phyloP scores from a whole-genome alignment of 2,888 invertebrate genomes.

The Micropterix aruncella region DNA sequence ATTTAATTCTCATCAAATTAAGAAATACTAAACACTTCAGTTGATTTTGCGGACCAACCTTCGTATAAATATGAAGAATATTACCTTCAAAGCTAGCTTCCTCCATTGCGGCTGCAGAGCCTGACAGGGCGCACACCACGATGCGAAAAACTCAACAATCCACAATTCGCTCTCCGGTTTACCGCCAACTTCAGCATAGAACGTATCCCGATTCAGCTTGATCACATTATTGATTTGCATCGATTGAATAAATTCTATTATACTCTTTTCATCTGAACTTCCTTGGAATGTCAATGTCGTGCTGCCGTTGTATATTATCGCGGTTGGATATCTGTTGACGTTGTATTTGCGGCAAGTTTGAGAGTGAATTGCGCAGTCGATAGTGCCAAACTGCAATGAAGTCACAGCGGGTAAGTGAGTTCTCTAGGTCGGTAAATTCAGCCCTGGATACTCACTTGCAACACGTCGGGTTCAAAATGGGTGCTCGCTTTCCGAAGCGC shows the following conservation, averaged over 20 bases:
- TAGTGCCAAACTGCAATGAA: constrained; percentile 46
- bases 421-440: not conserved
- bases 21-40: constrained; percentile 2
- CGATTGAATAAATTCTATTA: constrained; percentile 52
- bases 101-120: constrained; percentile 53
- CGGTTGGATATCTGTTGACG: constrained; percentile 54
- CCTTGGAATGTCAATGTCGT: constrained; percentile 40
- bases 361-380: constrained; percentile 52
- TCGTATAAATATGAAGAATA: constrained; percentile 3
- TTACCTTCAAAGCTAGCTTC: constrained; percentile 41
- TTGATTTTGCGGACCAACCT: constrained; percentile 3
- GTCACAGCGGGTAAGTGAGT: no score
- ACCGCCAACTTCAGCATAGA: constrained; percentile 33
- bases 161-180: constrained; percentile 42
- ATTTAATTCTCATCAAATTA: constrained; percentile 1
- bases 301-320: constrained; percentile 47
- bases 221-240: constrained; percentile 37
- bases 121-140: constrained; percentile 65
- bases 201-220: constrained; percentile 35
- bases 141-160: constrained; percentile 58
- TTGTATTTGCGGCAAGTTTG: constrained; percentile 42
- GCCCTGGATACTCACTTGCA: constrained; percentile 13
- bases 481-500: constrained; percentile 51
- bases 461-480: constrained; percentile 27
- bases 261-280: constrained; percentile 38